Evolutionary conservation across 2,797 vertebrate genomes (phyloP), one percentile per base, ranked within the genome.

Genomic region (Sylvilagus floridanus): DNA sequence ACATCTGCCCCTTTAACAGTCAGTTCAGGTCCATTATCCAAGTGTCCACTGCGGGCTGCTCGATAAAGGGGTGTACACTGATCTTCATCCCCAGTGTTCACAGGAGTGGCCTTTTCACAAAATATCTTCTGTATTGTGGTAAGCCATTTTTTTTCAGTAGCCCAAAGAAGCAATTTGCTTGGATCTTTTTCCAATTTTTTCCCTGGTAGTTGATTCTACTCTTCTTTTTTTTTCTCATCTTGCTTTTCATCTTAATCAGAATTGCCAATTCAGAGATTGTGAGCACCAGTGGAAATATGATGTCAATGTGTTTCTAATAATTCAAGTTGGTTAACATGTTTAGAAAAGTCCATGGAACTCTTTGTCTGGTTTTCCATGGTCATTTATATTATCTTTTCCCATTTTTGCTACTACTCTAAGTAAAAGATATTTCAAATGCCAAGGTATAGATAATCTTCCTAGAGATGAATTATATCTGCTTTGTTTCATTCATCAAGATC

Each of bases 291-390:
- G 4, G 99, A 99, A 96, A 99, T 99, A 96, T 99, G 96, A 84
- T 99, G 99, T 35, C 99, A 97, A 37, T 99, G 99, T 0, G 99
- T 99, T 97, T 99, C 98, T 72, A 99, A 97, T 72, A 99, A 97
- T 71, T 99, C 99, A 2, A 99, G 98, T 73, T 99, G 99, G 97
- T 99, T 99, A 95, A 99, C 99, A 85, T 99, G 98, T 92, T 99
- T 99, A 2, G 98, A 98, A 96, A 99, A 99, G 54, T 99, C 98
- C 97, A 98, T 98, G 0, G 97, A 97, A 88, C 95, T 92, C 97
- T 1, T 77, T 85, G 72, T 98, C 97, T 47, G 96, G 94, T 14
- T 97, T 96, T 0, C 94, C 93, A 10, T 97, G 96, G 9, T 96
- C 93, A 0, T 79, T 66, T 63, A 89, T 78, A 52, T 84, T 94